Evolutionary conservation across 1,140 invertebrate genomes (phyloP), one percentile per base, ranked within the genome.

Genomic region (Agrypnia vestita): DNA sequence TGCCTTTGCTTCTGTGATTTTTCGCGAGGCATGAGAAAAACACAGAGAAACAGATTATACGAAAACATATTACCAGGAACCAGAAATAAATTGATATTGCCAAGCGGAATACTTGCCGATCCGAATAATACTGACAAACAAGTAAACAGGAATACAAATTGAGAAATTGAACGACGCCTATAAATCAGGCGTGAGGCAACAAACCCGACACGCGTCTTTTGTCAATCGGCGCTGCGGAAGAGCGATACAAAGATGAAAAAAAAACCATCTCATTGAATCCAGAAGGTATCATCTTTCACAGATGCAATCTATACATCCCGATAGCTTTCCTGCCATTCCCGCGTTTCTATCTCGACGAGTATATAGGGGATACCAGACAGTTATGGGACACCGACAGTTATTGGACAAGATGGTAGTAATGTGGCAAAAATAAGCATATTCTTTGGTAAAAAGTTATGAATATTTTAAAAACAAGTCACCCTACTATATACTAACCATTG

Each of bases 221-320:
- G 61, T 25, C n/a, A n/a, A n/a, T n/a, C n/a, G n/a, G n/a, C 61
- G 35, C n/a, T 7, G 61, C 61, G 35, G 61, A 59, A 43, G 35
- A 64, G 19, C 25, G 13, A 25, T 8, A 64, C 13, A 64, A 35
- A 64, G 35, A 43, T 25, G 13, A 13, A 25, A n/a, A n/a, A n/a
- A n/a, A 43, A 64, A 64, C 25, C 10, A 64, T 64, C 35, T 64
- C 61, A 64, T 64, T 64, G 61, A 64, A 64, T 64, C 35, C 61
- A 64, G 25, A 64, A 43, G 13, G 61, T 13, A 64, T 64, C 61
- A 64, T 64, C 61, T 64, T 64, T 43, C 61, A 62, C 59, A 62
- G 59, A 21, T 62, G 59, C 59, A 62, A 62, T 62, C 59, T 62
- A 15, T 17, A 64, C 61, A 59, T 59, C 21, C 15, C 55, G 11